Percentiles rank a stretch among this genome's conserved stretches.
Conservation (phyloP, 2,888 invertebrate genomes). For the Tillus elongatus region DNA sequence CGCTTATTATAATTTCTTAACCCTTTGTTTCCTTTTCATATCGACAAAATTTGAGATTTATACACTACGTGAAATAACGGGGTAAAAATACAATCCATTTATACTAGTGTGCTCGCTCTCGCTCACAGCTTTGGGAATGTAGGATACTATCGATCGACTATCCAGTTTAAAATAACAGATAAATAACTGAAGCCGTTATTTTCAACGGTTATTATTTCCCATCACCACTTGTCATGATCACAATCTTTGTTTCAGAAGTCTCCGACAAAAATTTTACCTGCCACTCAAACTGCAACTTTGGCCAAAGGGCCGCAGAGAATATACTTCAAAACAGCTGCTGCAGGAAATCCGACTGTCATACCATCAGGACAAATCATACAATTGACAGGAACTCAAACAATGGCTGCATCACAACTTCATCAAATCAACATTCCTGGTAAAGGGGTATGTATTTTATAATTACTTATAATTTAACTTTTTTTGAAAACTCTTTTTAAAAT, state of each 20-base stretch:
- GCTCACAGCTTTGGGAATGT: too few relatives aligned
- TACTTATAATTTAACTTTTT: conserved; percentile 7
- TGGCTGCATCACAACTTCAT: conserved; percentile 50
- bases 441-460: conserved; percentile 53
- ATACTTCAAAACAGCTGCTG: conserved; percentile 43
- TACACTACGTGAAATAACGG: too few relatives aligned
- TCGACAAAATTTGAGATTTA: too few relatives aligned
- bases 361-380: conserved; percentile 37
- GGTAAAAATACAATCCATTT: too few relatives aligned
- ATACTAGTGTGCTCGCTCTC: too few relatives aligned
- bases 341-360: conserved; percentile 39
- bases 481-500: conserved; percentile 8
- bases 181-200: too few relatives aligned
- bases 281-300: conserved; percentile 48
- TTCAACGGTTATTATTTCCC: too few relatives aligned
- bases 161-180: too few relatives aligned
- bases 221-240: too few relatives aligned
- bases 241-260: conserved; percentile 44
- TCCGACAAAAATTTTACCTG: conserved; percentile 61
- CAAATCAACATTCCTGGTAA: conserved; percentile 64
- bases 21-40: too few relatives aligned
- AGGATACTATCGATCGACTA: too few relatives aligned
- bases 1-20: too few relatives aligned
- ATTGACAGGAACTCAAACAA: conserved; percentile 34
- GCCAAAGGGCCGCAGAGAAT: conserved; percentile 45